Base-by-base conservation (phyloP, 2,888 invertebrate genomes). In the Helicoverpa assulta region DNA sequence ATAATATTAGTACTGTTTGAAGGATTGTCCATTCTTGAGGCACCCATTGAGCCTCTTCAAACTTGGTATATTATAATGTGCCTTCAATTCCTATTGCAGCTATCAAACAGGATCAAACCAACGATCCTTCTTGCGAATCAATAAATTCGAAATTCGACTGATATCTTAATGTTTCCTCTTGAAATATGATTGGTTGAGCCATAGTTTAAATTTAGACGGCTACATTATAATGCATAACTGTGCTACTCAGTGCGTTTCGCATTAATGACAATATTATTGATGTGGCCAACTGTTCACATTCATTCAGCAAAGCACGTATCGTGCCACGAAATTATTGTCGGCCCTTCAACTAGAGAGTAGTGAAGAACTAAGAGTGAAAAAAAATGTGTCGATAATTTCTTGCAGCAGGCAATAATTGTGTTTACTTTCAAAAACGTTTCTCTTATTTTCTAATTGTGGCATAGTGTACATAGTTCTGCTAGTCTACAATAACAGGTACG, bases 241-340 rank as follows among this genome's bases (percentile, higher is more conserved):
- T 76, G 78, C 68, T 74, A 80, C 78, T 67, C 67, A 66, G 16
- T 62, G 78, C 70, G 66, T 63, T 70, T 62, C 64, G 67, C 53
- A 73, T 74, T 76, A 74, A 75, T 77, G 78, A 75, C 82, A 75
- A 72, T 70, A 81, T 85, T 86, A 86, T 85, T 85, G 83, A 85
- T 84, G 81, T 59, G 59, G 19, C 61, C 90, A 89, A 86, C 86
- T 90, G 90, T 80, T 82, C 76, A 72, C 76, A 84, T 83, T 84
- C 88, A 87, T 89, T 88, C 88, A 88, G 76, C 47, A 55, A 50
- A 29, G 19, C 52, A 68, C 67, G 62, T 71, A 65, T 72, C 63
- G 68, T 67, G 18, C 26, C 29, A 33, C 26, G 58, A 57, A 59
- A 76, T 76, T 64, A 78, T 73, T 67, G 61, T 62, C 33, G 43